Percentiles rank a stretch among this genome's conserved stretches.
These are phyloP conservation scores for Acropora tenuis DNA, from an alignment of 64 coral and sea anemone genomes.

Conservation along the genomic window DNA sequence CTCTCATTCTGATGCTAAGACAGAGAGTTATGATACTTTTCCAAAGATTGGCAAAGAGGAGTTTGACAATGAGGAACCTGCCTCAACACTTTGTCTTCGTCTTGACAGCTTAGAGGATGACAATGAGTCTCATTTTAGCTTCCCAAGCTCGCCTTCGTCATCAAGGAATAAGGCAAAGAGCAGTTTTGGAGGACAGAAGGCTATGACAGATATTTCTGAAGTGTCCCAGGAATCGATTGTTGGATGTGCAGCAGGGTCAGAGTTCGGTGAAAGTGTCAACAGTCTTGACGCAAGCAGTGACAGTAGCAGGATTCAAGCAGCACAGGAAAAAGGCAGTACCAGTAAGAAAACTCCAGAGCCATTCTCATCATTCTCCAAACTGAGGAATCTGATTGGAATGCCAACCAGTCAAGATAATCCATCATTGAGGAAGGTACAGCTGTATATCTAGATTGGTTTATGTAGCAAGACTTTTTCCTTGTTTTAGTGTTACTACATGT, in stretches of 20 bases:
- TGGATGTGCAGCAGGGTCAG: conserved; percentile 40
- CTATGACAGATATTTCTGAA: conserved; percentile 17
- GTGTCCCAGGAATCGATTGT: conserved; percentile 73
- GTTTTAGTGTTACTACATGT: no score
- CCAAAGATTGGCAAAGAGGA: neutral
- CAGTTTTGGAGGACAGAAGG: neutral
- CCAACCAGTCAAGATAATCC: neutral
- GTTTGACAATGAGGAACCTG: neutral
- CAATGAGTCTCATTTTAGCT: conserved; percentile 40
- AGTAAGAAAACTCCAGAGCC: conserved; percentile 68
- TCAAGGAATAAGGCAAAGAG: neutral
- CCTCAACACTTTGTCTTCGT: conserved; percentile 44
- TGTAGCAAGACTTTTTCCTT: no score
- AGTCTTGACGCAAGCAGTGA: conserved; percentile 84
- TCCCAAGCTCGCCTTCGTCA: conserved; percentile 10
- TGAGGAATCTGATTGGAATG: conserved; percentile 53
- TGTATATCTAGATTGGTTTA: no score
- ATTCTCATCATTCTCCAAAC: conserved; percentile 67
- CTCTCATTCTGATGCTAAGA: conserved; percentile 5
- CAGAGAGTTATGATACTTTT: neutral
- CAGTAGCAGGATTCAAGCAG: conserved; percentile 77
- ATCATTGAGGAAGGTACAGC: neutral
- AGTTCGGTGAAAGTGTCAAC: conserved; percentile 22
- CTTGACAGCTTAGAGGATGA: conserved; percentile 69
- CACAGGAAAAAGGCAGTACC: conserved; percentile 46